Evolutionary conservation across 2,797 vertebrate genomes (phyloP).

Genomic region (Acropternis orthonyx): DNA sequence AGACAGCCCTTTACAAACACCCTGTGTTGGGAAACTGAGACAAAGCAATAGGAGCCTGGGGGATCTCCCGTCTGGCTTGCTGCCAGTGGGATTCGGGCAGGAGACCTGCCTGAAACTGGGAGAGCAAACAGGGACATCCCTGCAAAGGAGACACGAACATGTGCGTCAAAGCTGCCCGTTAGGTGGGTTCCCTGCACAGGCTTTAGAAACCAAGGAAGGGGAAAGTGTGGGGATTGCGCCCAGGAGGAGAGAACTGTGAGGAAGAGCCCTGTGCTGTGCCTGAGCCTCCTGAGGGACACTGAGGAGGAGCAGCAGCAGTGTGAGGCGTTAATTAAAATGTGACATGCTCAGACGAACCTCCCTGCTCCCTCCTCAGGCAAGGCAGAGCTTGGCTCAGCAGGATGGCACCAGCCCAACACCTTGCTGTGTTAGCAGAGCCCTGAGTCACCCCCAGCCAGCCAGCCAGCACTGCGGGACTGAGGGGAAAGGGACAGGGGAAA

Average conservation of each 20-base stretch:
- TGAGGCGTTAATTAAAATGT: fast-evolving
- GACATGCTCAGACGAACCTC: not conserved
- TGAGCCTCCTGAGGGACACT: fast-evolving
- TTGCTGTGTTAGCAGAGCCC: not conserved
- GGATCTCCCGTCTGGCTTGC: not conserved
- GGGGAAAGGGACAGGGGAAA: not conserved
- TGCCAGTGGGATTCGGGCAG: not conserved
- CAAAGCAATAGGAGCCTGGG: not conserved
- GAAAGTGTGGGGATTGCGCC: fast-evolving
- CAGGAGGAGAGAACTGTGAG: not conserved
- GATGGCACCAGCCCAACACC: not conserved
- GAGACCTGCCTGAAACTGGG: not conserved
- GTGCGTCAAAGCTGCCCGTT: not conserved
- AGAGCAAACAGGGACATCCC: fast-evolving
- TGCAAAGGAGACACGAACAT: not conserved
- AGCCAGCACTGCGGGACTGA: fast-evolving
- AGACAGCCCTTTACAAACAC: not conserved
- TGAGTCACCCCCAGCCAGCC: not conserved
- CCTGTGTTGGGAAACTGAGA: not conserved
- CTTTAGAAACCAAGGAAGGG: not conserved
- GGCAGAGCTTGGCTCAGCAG: not conserved
- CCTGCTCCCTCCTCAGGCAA: not conserved
- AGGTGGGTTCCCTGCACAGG: fast-evolving
- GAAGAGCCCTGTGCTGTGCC: fast-evolving
- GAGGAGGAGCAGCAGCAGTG: not conserved